These are phyloP conservation scores for Microtus oregoni DNA, from an alignment of 2,113 vertebrate species.

Conservation along the genomic window DNA sequence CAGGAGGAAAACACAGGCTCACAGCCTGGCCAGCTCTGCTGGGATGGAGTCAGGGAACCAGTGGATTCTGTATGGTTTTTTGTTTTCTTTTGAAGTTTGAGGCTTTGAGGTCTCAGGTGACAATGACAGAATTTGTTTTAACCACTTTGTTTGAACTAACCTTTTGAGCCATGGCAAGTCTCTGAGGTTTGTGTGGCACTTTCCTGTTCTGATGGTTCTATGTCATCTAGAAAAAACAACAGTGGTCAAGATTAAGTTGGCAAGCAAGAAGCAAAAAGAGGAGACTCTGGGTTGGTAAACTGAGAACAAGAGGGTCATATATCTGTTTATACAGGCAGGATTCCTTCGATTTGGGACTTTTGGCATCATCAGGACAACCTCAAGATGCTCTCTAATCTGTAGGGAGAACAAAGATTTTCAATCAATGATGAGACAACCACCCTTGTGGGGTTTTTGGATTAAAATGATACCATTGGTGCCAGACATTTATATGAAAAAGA, in stretches of 20 bases:
- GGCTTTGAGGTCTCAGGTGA: background rate
- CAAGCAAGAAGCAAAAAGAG: background rate
- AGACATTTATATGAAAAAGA: background rate
- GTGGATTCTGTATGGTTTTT: background rate
- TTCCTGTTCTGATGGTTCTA: background rate
- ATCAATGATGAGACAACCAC: no score
- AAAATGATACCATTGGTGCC: background rate
- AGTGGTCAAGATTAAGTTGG: background rate
- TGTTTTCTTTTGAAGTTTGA: constrained; percentile 8
- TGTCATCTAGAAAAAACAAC: constrained; percentile 53
- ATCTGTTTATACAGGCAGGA: background rate
- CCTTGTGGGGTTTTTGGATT: constrained; percentile 1
- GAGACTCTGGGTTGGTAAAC: background rate
- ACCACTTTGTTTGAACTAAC: constrained; percentile 69
- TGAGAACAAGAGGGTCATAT: background rate
- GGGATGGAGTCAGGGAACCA: background rate
- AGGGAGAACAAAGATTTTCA: constrained; percentile 15
- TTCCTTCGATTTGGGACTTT: background rate
- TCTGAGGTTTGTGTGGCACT: rapidly evolving
- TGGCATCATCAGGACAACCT: background rate
- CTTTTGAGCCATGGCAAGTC: constrained; percentile 22
- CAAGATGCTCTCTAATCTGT: background rate
- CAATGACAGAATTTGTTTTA: constrained; percentile 29
- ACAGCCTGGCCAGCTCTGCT: background rate
- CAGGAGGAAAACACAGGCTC: background rate